phyloP scores from a whole-genome alignment of 2,888 invertebrate genomes.

The Heliconius hortense region DNA sequence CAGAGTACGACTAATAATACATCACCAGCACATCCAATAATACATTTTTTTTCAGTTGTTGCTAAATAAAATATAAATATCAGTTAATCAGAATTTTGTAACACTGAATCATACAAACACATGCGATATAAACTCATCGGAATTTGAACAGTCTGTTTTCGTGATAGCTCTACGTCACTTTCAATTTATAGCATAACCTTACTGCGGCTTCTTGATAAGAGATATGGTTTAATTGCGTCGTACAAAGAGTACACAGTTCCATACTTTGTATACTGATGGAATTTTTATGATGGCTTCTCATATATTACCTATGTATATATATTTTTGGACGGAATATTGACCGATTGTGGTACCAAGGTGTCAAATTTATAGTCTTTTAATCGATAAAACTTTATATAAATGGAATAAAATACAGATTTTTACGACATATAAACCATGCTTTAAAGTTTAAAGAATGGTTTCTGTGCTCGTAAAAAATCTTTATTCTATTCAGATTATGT shows the following conservation, averaged over 20 bases:
- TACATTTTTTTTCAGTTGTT: neutral
- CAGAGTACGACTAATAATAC: neutral
- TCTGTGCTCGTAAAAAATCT: neutral
- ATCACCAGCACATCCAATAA: neutral
- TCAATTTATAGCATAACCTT: constrained; percentile 35
- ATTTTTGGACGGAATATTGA: neutral
- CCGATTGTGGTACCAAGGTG: neutral
- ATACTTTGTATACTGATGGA: neutral
- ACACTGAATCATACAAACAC: constrained; percentile 18
- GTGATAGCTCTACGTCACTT: constrained; percentile 36
- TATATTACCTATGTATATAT: neutral
- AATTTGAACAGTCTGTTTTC: constrained; percentile 34
- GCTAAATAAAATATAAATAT: constrained; percentile 18
- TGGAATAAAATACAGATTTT: no score
- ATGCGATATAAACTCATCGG: constrained; percentile 20
- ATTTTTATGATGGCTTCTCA: neutral
- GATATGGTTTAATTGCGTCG: constrained; percentile 30
- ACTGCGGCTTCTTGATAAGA: constrained; percentile 36
- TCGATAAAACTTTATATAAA: neutral
- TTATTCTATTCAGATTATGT: no score
- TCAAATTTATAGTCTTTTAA: neutral
- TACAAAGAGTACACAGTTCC: neutral
- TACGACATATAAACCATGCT: no score
- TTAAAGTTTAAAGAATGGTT: no score
- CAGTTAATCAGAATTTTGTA: neutral